Evolutionary conservation across 2,113 vertebrate genomes (phyloP), one percentile per base, ranked within the genome.

Genomic region (Sylvia atricapilla): DNA sequence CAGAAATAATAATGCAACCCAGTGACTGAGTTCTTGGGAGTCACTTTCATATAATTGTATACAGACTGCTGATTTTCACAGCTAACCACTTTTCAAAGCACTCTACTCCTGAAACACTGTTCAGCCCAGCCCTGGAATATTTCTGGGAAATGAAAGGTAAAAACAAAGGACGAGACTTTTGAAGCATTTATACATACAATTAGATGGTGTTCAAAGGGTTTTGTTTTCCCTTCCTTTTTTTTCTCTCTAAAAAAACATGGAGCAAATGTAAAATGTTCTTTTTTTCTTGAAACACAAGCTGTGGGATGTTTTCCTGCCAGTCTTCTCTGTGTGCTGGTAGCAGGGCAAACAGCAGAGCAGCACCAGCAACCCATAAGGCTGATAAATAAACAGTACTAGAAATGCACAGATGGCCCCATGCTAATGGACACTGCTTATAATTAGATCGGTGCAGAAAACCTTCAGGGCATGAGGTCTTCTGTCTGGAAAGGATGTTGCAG

Each of bases 231-330:
- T 7, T 44, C 6, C 5, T 25, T 75, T 49, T n/a, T 21, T 37
- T 5, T 2, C 62, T 50, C 20, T 75, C 7, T 5, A 7, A 12
- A 41, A 17, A 43, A 59, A 23, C 1, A 0, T 39, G 64, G 25
- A 11, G 24, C 10, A 84, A 87, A 52, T 78, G 15, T 62, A 27
- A 60, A 69, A 53, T 55, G 35, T 63, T 74, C 7, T 49, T 83
- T 83, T 50, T 53, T 59, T 69, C 37, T 37, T 56, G 35, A 24
- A 63, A 4, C 12, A n/a, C 21, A 43, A 27, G 7, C 17, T 13
- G 5, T 35, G 43, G 46, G 9, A 25, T 73, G 39, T 66, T 70
- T 74, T 74, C 27, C 56, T 74, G 31, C 19, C 27, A 16, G 10
- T 68, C 24, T 58, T 44, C 20, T 82, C 39, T 63, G 35, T 0